Percentiles rank a stretch among this genome's conserved stretches.
phyloP scores from a whole-genome alignment of 2,113 vertebrate genomes.

The Myrmecobius fasciatus region DNA sequence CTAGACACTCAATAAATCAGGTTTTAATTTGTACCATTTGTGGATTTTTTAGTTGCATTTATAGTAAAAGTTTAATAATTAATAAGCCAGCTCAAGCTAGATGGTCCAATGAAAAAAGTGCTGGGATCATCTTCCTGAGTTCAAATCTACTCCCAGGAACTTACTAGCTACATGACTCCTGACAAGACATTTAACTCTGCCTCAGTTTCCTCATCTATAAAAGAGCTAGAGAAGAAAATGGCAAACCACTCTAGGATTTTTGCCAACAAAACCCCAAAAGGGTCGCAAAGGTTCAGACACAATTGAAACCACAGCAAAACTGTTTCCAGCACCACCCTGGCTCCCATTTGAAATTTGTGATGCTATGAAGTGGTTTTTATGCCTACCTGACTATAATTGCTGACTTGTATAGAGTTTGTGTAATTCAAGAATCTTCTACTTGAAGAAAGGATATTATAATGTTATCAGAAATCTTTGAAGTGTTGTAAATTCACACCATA shows the following conservation, averaged over 20 bases:
- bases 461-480: background rate
- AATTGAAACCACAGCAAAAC: too few relatives aligned
- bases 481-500: background rate
- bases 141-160: too few relatives aligned
- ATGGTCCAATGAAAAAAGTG: too few relatives aligned
- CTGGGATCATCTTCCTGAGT: too few relatives aligned
- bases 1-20: background rate
- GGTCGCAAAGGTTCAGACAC: background rate
- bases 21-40: background rate
- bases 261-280: background rate
- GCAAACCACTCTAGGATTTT: background rate
- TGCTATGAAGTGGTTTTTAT: background rate
- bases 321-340: background rate
- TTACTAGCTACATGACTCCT: too few relatives aligned
- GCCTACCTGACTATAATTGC: background rate
- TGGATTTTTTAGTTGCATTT: background rate
- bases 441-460: background rate
- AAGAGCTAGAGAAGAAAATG: background rate
- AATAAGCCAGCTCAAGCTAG: background rate
- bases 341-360: background rate
- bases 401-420: background rate
- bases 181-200: background rate
- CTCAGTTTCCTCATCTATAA: background rate
- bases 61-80: background rate
- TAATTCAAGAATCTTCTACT: background rate